Evolutionary conservation across 1,140 invertebrate species (phyloP).

Genomic region (Laupala kohalensis): DNA sequence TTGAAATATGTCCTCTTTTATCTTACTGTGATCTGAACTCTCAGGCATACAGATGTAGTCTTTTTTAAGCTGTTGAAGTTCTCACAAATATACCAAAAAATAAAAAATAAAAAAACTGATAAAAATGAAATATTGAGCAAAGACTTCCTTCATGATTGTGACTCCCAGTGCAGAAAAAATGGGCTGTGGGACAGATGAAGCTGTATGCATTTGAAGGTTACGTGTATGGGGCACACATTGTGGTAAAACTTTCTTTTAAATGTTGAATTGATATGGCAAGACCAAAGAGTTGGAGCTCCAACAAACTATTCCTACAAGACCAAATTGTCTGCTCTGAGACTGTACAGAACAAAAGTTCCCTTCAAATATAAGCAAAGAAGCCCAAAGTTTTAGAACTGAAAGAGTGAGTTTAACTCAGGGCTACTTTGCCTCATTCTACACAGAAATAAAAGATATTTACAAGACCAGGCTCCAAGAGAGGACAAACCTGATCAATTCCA

Average conservation of each 20-base stretch:
- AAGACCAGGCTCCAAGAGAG: neutral
- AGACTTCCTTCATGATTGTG: neutral
- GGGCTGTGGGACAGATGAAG: neutral
- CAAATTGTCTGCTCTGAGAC: neutral
- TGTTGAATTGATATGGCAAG: slow-evolving; percentile 8
- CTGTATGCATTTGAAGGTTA: neutral
- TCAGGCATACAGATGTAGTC: neutral
- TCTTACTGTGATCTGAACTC: neutral
- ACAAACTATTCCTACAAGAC: slow-evolving; percentile 7
- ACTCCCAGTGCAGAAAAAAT: neutral
- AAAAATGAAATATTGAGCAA: neutral
- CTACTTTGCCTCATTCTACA: slow-evolving; percentile 3
- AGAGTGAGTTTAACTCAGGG: neutral
- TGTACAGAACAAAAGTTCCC: neutral
- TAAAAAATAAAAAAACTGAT: neutral
- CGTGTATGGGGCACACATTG: neutral
- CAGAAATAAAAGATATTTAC: slow-evolving; percentile 10
- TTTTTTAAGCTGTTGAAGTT: neutral
- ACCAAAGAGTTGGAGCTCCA: slow-evolving; percentile 3
- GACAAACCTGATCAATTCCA: neutral
- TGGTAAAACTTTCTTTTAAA: neutral
- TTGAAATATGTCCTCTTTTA: no score
- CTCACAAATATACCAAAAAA: neutral
- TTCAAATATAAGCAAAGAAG: neutral
- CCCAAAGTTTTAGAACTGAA: neutral